These are phyloP conservation scores for Bos javanicus DNA, from an alignment of 2,113 vertebrate species.

Conservation along the genomic window DNA sequence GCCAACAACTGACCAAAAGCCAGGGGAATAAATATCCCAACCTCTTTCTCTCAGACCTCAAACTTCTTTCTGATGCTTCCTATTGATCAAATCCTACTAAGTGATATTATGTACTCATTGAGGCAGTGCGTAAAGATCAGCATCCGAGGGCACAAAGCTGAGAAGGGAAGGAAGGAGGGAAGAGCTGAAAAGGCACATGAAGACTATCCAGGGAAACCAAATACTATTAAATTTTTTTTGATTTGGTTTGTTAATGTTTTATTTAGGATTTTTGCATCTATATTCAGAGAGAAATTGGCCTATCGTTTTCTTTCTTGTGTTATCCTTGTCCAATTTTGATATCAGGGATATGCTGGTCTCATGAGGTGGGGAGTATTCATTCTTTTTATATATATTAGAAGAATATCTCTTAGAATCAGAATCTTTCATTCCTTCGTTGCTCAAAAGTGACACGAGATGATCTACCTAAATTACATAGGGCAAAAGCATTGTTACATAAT, in stretches of 20 bases:
- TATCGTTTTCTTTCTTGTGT: neutral
- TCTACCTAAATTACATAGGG: neutral
- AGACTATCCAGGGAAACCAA: neutral
- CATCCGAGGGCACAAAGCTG: neutral
- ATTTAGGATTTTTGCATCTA: neutral
- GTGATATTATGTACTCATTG: rapidly evolving
- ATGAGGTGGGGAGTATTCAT: neutral
- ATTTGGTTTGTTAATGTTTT: neutral
- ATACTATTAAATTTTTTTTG: neutral
- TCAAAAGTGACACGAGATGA: neutral
- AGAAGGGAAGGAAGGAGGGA: neutral
- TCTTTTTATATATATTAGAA: neutral
- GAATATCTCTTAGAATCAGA: neutral
- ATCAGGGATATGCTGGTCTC: neutral
- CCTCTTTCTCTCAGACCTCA: neutral
- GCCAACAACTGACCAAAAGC: neutral
- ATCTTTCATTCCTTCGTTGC: neutral
- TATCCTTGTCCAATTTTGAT: neutral
- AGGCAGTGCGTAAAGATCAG: neutral
- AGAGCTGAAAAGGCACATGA: neutral
- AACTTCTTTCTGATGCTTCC: neutral
- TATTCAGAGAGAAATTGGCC: neutral
- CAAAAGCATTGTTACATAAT: neutral
- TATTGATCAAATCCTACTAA: neutral
- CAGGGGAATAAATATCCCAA: neutral